Percentiles rank a stretch among this genome's conserved stretches.
Evolutionary conservation across 2,888 invertebrate species (phyloP).

Genomic region (Dicranocentrus wangi): DNA sequence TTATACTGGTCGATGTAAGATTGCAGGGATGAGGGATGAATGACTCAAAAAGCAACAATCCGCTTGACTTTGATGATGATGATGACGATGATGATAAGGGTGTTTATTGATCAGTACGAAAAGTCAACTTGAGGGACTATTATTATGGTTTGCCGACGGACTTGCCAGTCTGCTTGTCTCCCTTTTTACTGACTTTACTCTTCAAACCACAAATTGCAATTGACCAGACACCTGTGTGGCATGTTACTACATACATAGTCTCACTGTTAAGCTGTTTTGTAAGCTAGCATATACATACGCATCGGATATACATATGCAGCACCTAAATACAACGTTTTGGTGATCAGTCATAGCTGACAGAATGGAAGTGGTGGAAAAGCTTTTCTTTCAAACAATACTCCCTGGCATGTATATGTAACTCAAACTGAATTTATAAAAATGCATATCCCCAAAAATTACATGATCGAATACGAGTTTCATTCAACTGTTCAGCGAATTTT

Average conservation of each 20-base stretch:
- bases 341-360: too few species aligned
- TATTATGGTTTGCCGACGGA: slow-evolving; percentile 57
- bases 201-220: slow-evolving; percentile 7
- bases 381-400: too few species aligned
- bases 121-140: slow-evolving; percentile 31
- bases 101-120: slow-evolving; percentile 1
- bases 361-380: too few species aligned
- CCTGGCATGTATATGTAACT: too few species aligned
- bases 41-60: slow-evolving; percentile 25
- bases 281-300: not conserved
- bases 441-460: too few species aligned
- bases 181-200: slow-evolving; percentile 30
- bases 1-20: not conserved
- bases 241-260: slow-evolving; percentile 15
- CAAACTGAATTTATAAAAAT: too few species aligned
- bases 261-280: not conserved
- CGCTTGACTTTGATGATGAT: slow-evolving; percentile 14
- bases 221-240: slow-evolving; percentile 44
- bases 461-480: too few species aligned
- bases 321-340: not conserved
- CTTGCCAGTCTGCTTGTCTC: slow-evolving; percentile 66
- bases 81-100: slow-evolving; percentile 4
- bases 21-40: slow-evolving; percentile 16
- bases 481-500: too few species aligned
- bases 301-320: not conserved